Evolutionary conservation across 2,888 invertebrate species (phyloP).

Genomic region (Galerucella calmariensis): DNA sequence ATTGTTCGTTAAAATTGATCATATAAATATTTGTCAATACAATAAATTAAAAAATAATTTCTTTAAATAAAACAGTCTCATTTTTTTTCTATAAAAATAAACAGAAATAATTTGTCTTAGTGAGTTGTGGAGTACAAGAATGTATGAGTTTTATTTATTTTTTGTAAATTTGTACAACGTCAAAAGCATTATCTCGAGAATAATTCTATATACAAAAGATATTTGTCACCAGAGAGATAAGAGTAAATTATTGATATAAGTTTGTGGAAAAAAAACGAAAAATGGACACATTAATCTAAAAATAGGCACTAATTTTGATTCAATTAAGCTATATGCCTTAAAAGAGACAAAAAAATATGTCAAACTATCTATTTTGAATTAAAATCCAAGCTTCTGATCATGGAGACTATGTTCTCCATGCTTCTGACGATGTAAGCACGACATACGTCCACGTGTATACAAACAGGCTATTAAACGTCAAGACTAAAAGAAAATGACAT

Average conservation of each 20-base stretch:
- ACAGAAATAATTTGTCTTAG: slow-evolving; percentile 24
- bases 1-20: background rate
- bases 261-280: background rate
- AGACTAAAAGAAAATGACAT: background rate
- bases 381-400: too few species aligned
- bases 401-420: too few species aligned
- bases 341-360: too few species aligned
- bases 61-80: slow-evolving; percentile 5
- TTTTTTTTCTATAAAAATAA: background rate
- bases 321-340: too few species aligned
- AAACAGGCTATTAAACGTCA: too few species aligned
- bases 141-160: slow-evolving; percentile 28
- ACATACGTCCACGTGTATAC: too few species aligned
- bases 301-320: too few species aligned
- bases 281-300: too few species aligned
- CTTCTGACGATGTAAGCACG: too few species aligned
- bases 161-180: slow-evolving; percentile 21
- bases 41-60: slow-evolving; percentile 8
- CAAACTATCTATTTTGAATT: too few species aligned
- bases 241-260: background rate
- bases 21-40: background rate
- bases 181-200: background rate
- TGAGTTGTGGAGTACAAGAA: slow-evolving; percentile 44
- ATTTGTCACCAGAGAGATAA: background rate
- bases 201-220: slow-evolving; percentile 16